Evolutionary conservation across 2,797 vertebrate genomes (phyloP).

Genomic region (Darevskia mixta): DNA sequence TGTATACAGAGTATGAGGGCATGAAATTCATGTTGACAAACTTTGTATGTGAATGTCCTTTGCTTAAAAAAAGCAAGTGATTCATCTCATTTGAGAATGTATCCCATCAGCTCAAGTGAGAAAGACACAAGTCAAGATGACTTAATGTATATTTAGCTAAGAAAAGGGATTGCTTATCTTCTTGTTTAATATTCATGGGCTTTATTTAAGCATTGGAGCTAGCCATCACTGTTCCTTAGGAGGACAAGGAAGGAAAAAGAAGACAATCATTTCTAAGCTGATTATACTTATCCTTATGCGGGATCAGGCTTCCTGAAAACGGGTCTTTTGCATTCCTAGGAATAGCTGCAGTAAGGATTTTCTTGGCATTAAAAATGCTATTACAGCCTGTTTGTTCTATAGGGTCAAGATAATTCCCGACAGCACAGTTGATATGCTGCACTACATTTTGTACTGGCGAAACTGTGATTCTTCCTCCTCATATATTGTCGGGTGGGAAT

Average conservation of each 20-base stretch:
- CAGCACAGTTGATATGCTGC: not conserved
- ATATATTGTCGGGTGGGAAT: no score
- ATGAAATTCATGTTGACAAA: constrained; percentile 36
- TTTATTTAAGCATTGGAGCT: constrained; percentile 34
- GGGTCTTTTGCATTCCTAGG: not conserved
- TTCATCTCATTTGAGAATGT: constrained; percentile 39
- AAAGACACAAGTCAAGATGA: not conserved
- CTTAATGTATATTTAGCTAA: constrained; percentile 25
- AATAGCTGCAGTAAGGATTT: constrained; percentile 14
- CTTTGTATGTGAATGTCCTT: constrained; percentile 20
- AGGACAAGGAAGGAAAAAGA: not conserved
- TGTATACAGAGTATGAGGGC: constrained; percentile 14
- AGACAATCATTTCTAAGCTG: constrained; percentile 26
- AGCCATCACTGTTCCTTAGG: rapidly evolving
- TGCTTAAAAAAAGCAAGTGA: constrained; percentile 19
- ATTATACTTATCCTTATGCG: not conserved
- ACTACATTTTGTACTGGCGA: not conserved
- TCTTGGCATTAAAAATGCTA: not conserved
- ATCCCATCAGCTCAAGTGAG: constrained; percentile 22
- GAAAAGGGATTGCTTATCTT: constrained; percentile 35
- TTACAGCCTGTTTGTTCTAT: not conserved
- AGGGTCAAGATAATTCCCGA: not conserved
- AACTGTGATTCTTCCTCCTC: not conserved
- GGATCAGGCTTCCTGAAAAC: constrained; percentile 23
- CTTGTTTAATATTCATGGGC: constrained; percentile 33